Base-by-base conservation (phyloP, 2,797 vertebrate genomes). In the Gymnothorax reevesii region DNA sequence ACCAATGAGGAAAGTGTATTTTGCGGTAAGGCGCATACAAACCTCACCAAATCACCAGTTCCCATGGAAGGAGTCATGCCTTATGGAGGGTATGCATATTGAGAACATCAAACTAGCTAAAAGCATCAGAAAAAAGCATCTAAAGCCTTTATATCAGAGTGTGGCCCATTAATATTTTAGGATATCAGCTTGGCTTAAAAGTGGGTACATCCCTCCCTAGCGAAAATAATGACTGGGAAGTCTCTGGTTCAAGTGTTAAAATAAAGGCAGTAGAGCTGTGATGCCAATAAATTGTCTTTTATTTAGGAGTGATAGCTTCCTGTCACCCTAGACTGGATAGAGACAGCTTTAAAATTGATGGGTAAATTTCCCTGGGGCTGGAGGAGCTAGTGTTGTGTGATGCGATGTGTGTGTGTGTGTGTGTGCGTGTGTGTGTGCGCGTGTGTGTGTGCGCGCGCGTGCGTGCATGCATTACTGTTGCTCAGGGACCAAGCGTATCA, bases 401-500 rank as follows among this genome's bases (percentile, higher is more conserved):
- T 42, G 17, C 22, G 60, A 20, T 62, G 22, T 20, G 60, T 62
- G n/a, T 7, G 8, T 69, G 22, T 69, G 64, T 66, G 22, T 62
- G 60, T 62, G 60, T 62, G 60, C 20, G 60, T 62, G 60, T 62
- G 60, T 62, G 60, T 22, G 60, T 64, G 17, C n/a, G 60, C 22
- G 60, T 62, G 60, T 64, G 60, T 64, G 60, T 15, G 60, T 62
- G 13, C 15, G 5, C 12, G 22, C 15, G 60, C 22, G 60, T 2
- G 60, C 15, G 12, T 73, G 71, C 25, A n/a, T 69, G 64, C 25
- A n/a, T 25, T 25, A 33, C 12, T 13, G 71, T 42, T 75, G 71
- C 71, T 75, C 71, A 33, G 71, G 27, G 71, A 75, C 4, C 6
- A 33, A 75, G 27, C 87, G 75, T 86, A 69, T 91, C 91, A 90